Conservation (phyloP, 1,140 invertebrate species). For the Drosophila orena region DNA sequence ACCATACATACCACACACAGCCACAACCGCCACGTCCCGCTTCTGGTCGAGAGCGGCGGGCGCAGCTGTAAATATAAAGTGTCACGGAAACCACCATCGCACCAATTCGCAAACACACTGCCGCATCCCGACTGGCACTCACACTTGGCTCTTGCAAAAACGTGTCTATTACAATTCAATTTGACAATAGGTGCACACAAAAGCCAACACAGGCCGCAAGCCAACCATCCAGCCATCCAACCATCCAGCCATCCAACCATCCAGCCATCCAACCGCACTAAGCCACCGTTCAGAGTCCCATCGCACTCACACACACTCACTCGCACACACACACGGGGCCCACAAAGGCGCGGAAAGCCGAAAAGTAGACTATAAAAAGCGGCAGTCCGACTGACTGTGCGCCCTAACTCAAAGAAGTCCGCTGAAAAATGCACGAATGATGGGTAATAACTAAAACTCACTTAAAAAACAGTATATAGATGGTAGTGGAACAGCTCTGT, state of each 20-base stretch:
- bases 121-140: conserved; percentile 5
- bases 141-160: conserved; percentile 60
- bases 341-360: conserved; percentile 30
- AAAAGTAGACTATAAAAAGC: conserved; percentile 50
- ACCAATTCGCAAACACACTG: conserved; percentile 19
- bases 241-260: conserved; percentile 30
- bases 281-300: conserved; percentile 42
- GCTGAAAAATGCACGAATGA: not conserved
- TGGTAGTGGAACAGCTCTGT: too few species aligned
- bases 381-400: not conserved
- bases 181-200: conserved; percentile 82
- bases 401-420: not conserved
- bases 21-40: not conserved
- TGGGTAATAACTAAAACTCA: too few species aligned
- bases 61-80: conserved; percentile 81
- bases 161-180: conserved; percentile 83
- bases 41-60: conserved; percentile 67
- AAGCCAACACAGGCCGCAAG: conserved; percentile 65
- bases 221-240: conserved; percentile 42
- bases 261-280: conserved; percentile 48
- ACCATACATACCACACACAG: too few species aligned
- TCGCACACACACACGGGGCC: conserved; percentile 9
- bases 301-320: conserved; percentile 18
- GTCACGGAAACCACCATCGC: conserved; percentile 46
- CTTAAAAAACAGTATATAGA: not conserved